phyloP scores from a whole-genome alignment of 2,113 vertebrate genomes.

The Proteles cristata region DNA sequence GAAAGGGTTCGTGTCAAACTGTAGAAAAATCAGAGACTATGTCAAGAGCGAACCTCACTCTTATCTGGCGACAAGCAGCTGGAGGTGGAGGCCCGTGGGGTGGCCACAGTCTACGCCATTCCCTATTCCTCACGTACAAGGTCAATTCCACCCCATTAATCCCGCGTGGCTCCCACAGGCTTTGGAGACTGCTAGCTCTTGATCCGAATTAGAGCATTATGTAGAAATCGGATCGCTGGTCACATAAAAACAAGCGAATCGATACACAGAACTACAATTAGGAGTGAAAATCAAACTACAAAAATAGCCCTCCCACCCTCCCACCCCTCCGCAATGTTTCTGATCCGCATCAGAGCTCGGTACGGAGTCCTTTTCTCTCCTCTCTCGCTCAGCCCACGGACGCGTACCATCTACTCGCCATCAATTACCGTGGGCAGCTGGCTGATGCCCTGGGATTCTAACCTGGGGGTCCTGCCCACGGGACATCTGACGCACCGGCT shows the following conservation, averaged over 20 bases:
- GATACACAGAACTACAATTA: constrained; percentile 22
- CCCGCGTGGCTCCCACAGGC: background rate
- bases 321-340: background rate
- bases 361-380: too few species aligned
- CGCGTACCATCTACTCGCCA: too few species aligned
- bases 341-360: background rate
- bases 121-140: background rate
- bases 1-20: background rate
- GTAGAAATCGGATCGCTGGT: background rate
- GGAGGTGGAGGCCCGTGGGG: background rate
- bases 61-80: background rate
- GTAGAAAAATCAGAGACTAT: background rate
- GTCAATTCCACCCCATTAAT: background rate
- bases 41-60: background rate
- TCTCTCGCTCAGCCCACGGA: too few species aligned
- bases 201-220: background rate
- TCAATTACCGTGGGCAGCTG: too few species aligned
- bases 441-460: too few species aligned
- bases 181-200: background rate
- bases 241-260: constrained; percentile 42
- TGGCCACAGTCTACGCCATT: background rate
- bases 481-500: too few species aligned
- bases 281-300: constrained; percentile 33
- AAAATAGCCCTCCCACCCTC: background rate
- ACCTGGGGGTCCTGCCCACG: too few species aligned